Conservation (phyloP, 2,113 vertebrate genomes). For the Rhombomys opimus region DNA sequence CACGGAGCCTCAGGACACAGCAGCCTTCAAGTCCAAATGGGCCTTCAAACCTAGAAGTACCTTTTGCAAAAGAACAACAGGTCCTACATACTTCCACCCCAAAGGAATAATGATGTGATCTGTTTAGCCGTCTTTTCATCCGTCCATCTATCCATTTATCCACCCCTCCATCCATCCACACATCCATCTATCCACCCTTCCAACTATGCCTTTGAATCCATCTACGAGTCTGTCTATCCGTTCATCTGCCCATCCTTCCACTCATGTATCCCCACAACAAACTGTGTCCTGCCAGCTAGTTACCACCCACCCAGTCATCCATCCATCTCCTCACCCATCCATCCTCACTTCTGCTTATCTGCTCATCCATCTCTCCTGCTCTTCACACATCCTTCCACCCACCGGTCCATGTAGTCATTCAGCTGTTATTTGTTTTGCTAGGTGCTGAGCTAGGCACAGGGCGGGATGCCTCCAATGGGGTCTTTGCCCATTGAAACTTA, state of each 20-base stretch:
- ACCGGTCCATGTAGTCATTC: background rate
- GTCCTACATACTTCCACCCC: background rate
- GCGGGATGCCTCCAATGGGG: background rate
- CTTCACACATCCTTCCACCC: too few relatives aligned
- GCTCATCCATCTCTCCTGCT: background rate
- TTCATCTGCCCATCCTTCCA: too few relatives aligned
- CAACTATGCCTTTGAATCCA: background rate
- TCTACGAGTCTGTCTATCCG: background rate
- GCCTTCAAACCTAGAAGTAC: background rate
- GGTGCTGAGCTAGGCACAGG: background rate
- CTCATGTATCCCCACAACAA: background rate
- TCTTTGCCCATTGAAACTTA: background rate
- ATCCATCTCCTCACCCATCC: too few relatives aligned
- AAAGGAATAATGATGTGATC: background rate
- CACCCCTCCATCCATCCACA: rapidly evolving
- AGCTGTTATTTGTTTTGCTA: background rate
- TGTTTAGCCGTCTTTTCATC: background rate
- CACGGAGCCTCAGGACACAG: background rate
- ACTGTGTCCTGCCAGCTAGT: too few relatives aligned
- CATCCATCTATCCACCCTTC: rapidly evolving
- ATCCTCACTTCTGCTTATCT: background rate
- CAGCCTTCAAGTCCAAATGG: background rate
- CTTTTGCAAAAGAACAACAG: background rate
- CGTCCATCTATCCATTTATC: too few relatives aligned
- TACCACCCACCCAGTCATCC: background rate